Evolutionary conservation across 2,888 invertebrate species (phyloP).

Genomic region (Ophioninae sp.): DNA sequence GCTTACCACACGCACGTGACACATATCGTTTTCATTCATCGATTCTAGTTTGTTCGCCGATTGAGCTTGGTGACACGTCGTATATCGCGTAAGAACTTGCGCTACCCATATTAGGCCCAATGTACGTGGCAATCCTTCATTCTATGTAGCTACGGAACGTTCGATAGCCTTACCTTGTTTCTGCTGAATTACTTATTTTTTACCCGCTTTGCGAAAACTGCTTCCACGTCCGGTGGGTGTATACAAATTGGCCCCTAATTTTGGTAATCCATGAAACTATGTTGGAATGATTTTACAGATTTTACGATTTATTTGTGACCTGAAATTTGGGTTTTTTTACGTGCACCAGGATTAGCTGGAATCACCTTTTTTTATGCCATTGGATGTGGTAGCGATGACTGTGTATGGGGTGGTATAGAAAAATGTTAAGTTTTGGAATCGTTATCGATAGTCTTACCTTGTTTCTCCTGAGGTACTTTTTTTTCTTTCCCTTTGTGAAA

Average conservation of each 20-base stretch:
- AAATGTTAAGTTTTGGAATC: too few species aligned
- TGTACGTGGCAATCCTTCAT: conserved; percentile 61
- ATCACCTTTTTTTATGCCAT: too few species aligned
- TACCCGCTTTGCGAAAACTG: conserved; percentile 25
- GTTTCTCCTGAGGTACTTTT: conserved; percentile 21
- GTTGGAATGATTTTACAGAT: too few species aligned
- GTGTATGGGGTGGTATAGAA: too few species aligned
- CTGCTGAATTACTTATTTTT: conserved; percentile 26
- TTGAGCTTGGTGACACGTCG: conserved; percentile 19
- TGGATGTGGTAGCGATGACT: too few species aligned
- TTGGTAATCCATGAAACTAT: conserved; percentile 70
- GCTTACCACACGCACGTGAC: neutral
- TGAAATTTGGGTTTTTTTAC: too few species aligned
- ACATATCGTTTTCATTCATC: conserved; percentile 71
- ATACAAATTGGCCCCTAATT: conserved; percentile 70
- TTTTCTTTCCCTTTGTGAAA: conserved; percentile 28
- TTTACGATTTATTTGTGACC: too few species aligned
- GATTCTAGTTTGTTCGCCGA: conserved; percentile 65
- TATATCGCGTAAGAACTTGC: conserved; percentile 68
- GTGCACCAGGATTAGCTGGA: too few species aligned
- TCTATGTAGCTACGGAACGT: conserved; percentile 50
- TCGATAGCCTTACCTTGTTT: conserved; percentile 34
- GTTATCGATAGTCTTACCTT: conserved; percentile 36
- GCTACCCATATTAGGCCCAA: conserved; percentile 68
- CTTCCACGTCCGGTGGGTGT: conserved; percentile 17